phyloP scores from a whole-genome alignment of 2,797 vertebrate genomes.

The Urocyon cinereoargenteus region DNA sequence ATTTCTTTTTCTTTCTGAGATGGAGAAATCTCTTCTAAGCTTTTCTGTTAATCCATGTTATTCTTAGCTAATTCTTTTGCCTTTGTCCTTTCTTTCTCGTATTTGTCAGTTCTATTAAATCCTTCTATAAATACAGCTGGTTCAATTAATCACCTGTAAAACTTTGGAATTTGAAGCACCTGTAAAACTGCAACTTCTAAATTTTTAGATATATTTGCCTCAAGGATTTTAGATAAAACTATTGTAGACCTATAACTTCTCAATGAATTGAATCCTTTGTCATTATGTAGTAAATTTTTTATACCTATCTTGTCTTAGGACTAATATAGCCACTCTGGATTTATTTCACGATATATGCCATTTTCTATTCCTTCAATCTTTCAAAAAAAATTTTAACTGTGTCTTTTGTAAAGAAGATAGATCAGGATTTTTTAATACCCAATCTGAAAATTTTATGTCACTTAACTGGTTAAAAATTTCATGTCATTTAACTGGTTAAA shows the following conservation, averaged over 20 bases:
- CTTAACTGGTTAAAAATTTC: neutral
- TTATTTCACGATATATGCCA: neutral
- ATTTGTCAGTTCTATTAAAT: neutral
- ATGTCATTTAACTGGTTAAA: neutral
- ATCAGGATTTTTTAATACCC: neutral
- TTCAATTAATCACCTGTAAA: neutral
- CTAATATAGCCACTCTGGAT: neutral
- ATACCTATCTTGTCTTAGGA: neutral
- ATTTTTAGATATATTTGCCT: neutral
- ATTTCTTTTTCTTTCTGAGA: neutral
- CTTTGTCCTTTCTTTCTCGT: neutral
- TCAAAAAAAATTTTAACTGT: neutral
- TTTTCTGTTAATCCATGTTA: neutral
- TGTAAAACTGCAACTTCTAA: neutral
- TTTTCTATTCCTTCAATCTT: neutral
- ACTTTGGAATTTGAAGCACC: neutral
- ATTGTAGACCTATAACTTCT: neutral
- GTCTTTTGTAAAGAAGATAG: neutral
- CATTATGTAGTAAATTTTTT: neutral
- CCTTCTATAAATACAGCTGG: neutral
- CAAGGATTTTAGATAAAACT: neutral
- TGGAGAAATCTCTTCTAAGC: neutral
- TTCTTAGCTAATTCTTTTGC: neutral
- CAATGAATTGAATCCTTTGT: neutral
- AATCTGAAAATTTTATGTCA: neutral